Conservation (phyloP, 2,888 invertebrate genomes). For the Hydriomena furcata region DNA sequence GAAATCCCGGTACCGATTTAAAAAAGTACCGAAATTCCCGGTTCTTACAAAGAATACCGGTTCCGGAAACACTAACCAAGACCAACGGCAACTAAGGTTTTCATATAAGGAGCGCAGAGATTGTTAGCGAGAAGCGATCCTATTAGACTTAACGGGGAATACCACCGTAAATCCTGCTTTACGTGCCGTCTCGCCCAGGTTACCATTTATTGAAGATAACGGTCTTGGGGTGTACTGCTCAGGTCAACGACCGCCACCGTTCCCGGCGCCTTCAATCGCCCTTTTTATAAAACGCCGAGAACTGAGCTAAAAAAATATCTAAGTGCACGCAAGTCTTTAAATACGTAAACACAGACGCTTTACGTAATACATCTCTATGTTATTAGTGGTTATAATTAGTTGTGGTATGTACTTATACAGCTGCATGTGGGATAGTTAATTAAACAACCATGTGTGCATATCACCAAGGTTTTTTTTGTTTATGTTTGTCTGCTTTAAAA, state of each 20-base stretch:
- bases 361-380: too few species aligned
- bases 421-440: too few species aligned
- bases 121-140: conserved; percentile 21
- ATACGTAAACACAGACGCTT: background rate
- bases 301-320: conserved; percentile 4
- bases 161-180: conserved; percentile 32
- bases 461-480: too few species aligned
- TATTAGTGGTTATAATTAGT: too few species aligned
- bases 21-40: too few species aligned
- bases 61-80: conserved; percentile 1
- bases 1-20: too few species aligned
- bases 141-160: conserved; percentile 29
- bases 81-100: conserved; percentile 1
- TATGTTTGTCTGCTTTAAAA: too few species aligned
- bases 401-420: too few species aligned
- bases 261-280: conserved; percentile 42
- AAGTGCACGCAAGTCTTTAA: background rate
- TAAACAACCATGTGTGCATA: too few species aligned
- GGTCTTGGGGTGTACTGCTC: conserved; percentile 66
- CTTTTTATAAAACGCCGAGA: conserved; percentile 23
- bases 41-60: too few species aligned
- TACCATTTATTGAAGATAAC: conserved; percentile 77
- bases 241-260: conserved; percentile 68
- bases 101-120: conserved; percentile 19
- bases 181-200: conserved; percentile 60